Evolutionary conservation across 2,888 invertebrate species (phyloP), one percentile per base, ranked within the genome.

Genomic region (Tricholauxania praeusta): DNA sequence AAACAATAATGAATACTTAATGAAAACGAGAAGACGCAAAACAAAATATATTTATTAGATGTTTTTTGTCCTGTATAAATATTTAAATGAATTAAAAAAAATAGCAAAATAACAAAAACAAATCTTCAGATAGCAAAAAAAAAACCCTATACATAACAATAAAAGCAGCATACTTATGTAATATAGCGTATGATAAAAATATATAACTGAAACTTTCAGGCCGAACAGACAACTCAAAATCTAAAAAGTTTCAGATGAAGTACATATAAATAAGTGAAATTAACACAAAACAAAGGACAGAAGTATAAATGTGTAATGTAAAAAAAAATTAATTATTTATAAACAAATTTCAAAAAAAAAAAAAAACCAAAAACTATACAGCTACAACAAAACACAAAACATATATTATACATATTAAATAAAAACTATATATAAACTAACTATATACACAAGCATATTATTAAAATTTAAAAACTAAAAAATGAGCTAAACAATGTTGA

Each of bases 11-110:
- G 71, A 66, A 71, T 75, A 76, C 65, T 78, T 74, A 76, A 71
- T 60, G 62, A 69, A 71, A 60, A 75, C 69, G 59, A 77, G 73
- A 72, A 68, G 75, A 76, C 74, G 71, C 72, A 76, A 72, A 72
- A 73, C 72, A 59, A 73, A 76, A 64, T 73, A 67, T 75, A 76
- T 72, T 72, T 75, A 74, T 83, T 86, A 84, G 84, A 85, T 85
- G 86, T 85, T 85, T 80, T 85, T 85, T 86, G 86, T 86, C 86
- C 84, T 85, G 86, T 85, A 85, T 81, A 86, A 86, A 82, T 80
- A 80, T 80, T 77, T 74, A 75, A 74, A 76, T 28, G 28, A 28
- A 28, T 4, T 28, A 4, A 77, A 78, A 78, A 48, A 76, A 80
- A 76, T 70, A 79, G 78, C 77, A 79, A 76, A 77, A 75, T 73